Evolutionary conservation across 2,113 vertebrate species (phyloP).

Genomic region (Alethe castanea): DNA sequence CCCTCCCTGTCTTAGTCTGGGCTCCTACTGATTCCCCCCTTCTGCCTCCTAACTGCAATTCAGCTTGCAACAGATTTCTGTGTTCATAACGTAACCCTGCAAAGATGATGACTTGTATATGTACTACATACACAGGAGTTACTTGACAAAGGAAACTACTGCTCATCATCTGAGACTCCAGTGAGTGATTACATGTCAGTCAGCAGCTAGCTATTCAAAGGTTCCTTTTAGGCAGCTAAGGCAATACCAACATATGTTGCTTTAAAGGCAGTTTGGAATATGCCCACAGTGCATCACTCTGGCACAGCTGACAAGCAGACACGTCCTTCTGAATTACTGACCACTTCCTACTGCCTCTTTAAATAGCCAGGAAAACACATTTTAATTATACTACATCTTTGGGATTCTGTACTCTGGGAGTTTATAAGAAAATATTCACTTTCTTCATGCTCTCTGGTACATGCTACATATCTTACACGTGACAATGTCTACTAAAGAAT

Average conservation of each 20-base stretch:
- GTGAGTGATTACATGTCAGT: background rate
- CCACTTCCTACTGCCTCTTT: background rate
- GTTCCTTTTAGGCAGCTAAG: background rate
- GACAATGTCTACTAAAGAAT: background rate
- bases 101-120: background rate
- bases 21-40: background rate
- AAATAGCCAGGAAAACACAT: background rate
- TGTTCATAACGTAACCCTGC: background rate
- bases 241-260: background rate
- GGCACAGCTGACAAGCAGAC: background rate
- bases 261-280: background rate
- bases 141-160: background rate
- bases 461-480: background rate
- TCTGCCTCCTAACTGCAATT: background rate
- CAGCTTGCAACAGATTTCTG: background rate
- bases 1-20: background rate
- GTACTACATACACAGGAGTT: background rate
- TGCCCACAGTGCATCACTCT: background rate
- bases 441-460: background rate
- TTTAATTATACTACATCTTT: background rate
- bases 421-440: background rate
- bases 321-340: background rate
- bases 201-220: background rate
- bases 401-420: background rate
- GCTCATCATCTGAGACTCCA: background rate